phyloP scores from a whole-genome alignment of 2,113 vertebrate species.

The Hydrochoerus hydrochaeris region DNA sequence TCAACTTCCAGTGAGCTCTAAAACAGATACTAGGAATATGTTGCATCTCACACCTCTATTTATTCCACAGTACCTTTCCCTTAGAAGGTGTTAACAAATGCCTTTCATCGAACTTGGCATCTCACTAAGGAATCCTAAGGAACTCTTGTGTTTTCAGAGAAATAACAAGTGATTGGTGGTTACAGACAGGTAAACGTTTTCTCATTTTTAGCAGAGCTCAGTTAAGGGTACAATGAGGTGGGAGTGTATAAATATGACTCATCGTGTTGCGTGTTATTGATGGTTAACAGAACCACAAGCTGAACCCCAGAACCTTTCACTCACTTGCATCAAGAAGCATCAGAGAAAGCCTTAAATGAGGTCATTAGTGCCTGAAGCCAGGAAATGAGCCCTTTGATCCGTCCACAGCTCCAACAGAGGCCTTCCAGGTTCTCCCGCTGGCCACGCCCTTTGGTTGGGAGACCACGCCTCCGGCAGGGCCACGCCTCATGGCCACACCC shows the following conservation, averaged over 20 bases:
- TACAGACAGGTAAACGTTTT: background rate
- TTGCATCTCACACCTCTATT: slow-evolving; percentile 15
- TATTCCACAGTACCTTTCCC: background rate
- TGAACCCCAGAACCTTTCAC: background rate
- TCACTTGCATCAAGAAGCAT: slow-evolving; percentile 26
- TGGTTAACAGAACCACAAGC: background rate
- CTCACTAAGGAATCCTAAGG: slow-evolving; percentile 26
- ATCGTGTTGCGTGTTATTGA: background rate
- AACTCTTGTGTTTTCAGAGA: background rate
- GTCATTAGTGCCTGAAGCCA: background rate
- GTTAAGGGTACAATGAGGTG: slow-evolving; percentile 12
- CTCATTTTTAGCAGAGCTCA: slow-evolving; percentile 25
- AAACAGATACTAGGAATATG: background rate
- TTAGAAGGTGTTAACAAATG: slow-evolving; percentile 36
- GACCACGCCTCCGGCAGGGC: rapidly evolving
- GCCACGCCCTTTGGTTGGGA: no score
- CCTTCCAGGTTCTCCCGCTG: background rate
- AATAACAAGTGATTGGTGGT: slow-evolving; percentile 1
- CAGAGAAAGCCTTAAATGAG: background rate
- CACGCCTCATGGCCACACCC: no score
- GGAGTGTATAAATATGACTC: background rate
- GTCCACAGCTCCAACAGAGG: background rate
- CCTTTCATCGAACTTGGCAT: background rate
- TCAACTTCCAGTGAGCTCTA: background rate
- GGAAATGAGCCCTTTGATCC: background rate